phyloP scores from a whole-genome alignment of 2,888 invertebrate genomes.

The Mesorhabditis belari region DNA sequence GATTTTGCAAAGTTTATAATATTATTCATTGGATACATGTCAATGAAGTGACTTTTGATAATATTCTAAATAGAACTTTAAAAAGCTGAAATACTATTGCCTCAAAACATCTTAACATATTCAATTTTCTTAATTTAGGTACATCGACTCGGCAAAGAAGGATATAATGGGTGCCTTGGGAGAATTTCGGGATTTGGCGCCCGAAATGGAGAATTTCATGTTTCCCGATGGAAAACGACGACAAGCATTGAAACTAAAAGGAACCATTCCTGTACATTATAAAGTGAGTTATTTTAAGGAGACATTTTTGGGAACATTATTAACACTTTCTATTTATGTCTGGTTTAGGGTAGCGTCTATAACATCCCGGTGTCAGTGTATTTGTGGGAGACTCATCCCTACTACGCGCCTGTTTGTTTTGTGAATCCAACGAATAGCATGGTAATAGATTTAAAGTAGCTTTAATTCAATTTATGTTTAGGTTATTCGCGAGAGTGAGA shows the following conservation, averaged over 20 bases:
- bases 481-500: constrained; percentile 19
- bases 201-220: constrained; percentile 30
- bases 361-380: constrained; percentile 94
- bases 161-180: constrained; percentile 40
- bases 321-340: neutral
- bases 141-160: constrained; percentile 38
- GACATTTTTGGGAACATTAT: neutral
- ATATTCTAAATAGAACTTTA: no score
- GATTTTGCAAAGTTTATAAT: neutral
- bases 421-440: constrained; percentile 90
- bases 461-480: neutral
- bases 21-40: no score
- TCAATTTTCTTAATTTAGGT: no score
- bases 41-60: no score
- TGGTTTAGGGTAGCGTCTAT: constrained; percentile 67
- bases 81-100: no score
- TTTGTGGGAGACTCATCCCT: constrained; percentile 93
- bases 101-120: no score
- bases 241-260: constrained; percentile 55
- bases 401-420: constrained; percentile 79
- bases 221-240: constrained; percentile 54
- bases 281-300: constrained; percentile 50
- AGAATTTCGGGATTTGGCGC: constrained; percentile 39
- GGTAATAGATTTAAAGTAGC: constrained; percentile 61
- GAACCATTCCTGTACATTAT: constrained; percentile 58